phyloP scores from a whole-genome alignment of 2,113 vertebrate genomes.

The Brachypteracias leptosomus region DNA sequence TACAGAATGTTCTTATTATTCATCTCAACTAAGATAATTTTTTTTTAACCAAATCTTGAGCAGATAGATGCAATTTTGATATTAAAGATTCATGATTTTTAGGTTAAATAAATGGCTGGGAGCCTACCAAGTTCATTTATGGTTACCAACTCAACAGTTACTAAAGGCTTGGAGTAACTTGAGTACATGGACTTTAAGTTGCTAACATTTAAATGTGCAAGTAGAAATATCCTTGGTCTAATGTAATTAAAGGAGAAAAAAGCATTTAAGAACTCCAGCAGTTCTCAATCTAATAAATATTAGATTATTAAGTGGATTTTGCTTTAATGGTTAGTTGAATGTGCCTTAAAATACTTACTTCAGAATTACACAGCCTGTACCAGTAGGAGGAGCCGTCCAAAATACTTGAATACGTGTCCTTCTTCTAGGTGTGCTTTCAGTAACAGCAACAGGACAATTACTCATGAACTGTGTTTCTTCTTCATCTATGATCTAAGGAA shows the following conservation, averaged over 20 bases:
- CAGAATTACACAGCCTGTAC: constrained; percentile 88
- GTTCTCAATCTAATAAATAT: neutral
- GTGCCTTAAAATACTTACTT: constrained; percentile 82
- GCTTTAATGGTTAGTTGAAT: neutral
- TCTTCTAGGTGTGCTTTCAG: constrained; percentile 92
- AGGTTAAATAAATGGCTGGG: neutral
- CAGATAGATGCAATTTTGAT: neutral
- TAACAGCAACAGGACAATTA: constrained; percentile 94
- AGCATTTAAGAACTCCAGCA: neutral
- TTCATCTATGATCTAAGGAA: constrained; percentile 91
- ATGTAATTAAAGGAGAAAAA: neutral
- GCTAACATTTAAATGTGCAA: neutral
- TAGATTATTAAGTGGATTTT: neutral
- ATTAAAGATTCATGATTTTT: neutral
- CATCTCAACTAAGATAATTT: neutral
- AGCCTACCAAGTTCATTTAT: neutral
- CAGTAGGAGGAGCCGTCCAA: constrained; percentile 90
- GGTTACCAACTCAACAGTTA: neutral
- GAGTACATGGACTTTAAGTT: neutral
- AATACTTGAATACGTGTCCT: constrained; percentile 94
- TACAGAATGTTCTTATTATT: neutral
- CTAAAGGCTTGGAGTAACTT: neutral
- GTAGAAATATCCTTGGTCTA: neutral
- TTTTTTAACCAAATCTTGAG: neutral
- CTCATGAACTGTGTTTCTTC: constrained; percentile 99